Evolutionary conservation across 2,888 invertebrate genomes (phyloP), one percentile per base, ranked within the genome.

Genomic region (Notodonta ziczac): DNA sequence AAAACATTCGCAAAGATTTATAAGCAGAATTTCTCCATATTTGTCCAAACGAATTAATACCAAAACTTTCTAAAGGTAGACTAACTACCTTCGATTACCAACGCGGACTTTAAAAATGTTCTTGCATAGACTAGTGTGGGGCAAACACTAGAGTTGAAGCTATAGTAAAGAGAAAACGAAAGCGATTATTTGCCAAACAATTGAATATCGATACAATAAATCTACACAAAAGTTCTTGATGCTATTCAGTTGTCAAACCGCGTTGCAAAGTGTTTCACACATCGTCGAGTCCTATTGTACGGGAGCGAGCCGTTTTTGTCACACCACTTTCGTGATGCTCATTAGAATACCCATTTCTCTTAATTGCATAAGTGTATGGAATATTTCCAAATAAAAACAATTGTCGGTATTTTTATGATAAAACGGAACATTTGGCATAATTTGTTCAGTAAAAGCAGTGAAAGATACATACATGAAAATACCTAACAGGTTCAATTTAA

Each of bases 301-400:
- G 58, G 59, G 32, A n/a, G 50, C 44, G 61, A 58, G 59, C 55
- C 46, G 65, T 72, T 74, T 74, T 73, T 77, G 67, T 76, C 67
- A 51, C 59, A 60, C 59, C 58, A 68, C 57, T 64, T 65, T 62
- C 61, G 64, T 65, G 50, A 51, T 55, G 57, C 61, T 57, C 70
- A 72, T 75, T 74, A 70, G 67, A 75, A 76, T 75, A 76, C 66
- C 32, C 63, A 40, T 71, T 70, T 67, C 63, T 68, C 64, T 70
- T 51, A 42, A 39, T 62, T 59, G 52, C 62, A 16, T 56, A 67
- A 68, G 46, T 67, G 63, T 58, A 65, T 59, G 39, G 39, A 9
- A 35, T 52, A 32, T 39, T 54, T 39, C 4, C 39, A 54, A 7
- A n/a, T n/a, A n/a, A 35, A 35, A 7, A 35, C 7, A 6, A 35